Base-by-base conservation (phyloP, 2,797 vertebrate species). In the Anabacerthia variegaticeps region DNA sequence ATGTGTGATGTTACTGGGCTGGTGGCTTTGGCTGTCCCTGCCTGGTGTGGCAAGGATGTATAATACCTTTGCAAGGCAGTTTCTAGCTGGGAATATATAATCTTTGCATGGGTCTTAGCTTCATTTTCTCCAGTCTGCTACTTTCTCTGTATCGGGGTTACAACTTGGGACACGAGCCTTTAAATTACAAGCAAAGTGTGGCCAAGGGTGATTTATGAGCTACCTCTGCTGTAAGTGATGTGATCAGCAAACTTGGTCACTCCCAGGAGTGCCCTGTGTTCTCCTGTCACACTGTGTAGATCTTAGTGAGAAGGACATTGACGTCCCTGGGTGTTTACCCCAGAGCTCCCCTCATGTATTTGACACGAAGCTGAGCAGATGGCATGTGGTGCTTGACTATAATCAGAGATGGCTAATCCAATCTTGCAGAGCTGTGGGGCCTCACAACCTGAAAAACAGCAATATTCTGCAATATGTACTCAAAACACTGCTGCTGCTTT, bases 81-180 rank as follows among this genome's bases (percentile, higher is more conserved):
- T 85, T 3, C 15, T 14, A 54, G 32, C 23, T 74, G 69, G 8
- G 28, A 43, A 24, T 10, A 24, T 10, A 10, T 2, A 44, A 24
- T 14, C 9, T 75, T 26, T 51, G 37, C 17, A 2, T 5, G 16
- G 65, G 12, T 54, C 30, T 54, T 21, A 13, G 28, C 55, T 24
- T 56, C 18, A 20, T 7, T 46, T 37, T 7, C 12, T n/a, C 12
- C 22, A 11, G 34, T 4, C 28, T 34, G 41, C 59, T 62, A 7
- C 34, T 61, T 73, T n/a, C 26, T 12, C 18, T 73, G 26, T 23
- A 12, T 39, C 2, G 2, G 21, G 12, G 46, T 30, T 73, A 30
- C 21, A 34, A 3, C 7, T 4, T 52, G n/a, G 34, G 27, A 27
- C 0, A 0, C 1, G 18, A 62, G 54, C 32, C 49, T 78, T 28